Conservation (phyloP, 35 echinoderm and acorn worm genomes). For the Apostichopus parvimensis region DNA sequence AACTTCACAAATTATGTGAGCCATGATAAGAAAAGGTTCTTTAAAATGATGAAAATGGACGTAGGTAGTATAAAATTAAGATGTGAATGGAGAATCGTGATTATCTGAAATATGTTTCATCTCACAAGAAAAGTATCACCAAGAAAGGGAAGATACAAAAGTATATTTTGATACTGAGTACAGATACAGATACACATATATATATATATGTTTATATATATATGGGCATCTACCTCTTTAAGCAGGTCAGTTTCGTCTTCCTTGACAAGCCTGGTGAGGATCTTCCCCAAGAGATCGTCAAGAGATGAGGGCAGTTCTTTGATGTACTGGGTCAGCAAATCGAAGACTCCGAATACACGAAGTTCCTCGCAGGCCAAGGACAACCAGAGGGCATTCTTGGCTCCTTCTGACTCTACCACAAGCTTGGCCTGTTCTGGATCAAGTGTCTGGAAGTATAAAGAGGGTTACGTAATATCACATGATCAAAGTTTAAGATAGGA, state of each 20-base stretch:
- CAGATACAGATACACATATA: too few species aligned
- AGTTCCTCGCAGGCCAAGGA: conserved; percentile 92
- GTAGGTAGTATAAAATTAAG: neutral
- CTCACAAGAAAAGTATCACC: too few species aligned
- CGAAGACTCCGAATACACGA: conserved; percentile 85
- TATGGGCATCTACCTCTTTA: too few species aligned
- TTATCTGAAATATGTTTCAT: too few species aligned
- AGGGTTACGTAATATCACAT: neutral
- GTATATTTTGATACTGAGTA: too few species aligned
- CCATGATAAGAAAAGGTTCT: neutral
- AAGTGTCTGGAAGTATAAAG: conserved; percentile 58
- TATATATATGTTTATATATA: too few species aligned
- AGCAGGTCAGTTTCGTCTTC: conserved; percentile 76
- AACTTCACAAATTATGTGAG: conserved; percentile 38
- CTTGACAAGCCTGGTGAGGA: conserved; percentile 65
- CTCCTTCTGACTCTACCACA: conserved; percentile 69
- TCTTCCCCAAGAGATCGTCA: conserved; percentile 80
- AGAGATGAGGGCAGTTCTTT: conserved; percentile 62
- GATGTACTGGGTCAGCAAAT: conserved; percentile 67
- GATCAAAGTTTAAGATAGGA: too few species aligned
- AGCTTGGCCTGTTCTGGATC: conserved; percentile 76
- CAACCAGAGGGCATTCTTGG: conserved; percentile 93
- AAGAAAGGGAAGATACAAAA: too few species aligned
- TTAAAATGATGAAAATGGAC: neutral
- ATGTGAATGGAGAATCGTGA: too few species aligned